Evolutionary conservation across 2,888 invertebrate genomes (phyloP), one percentile per base, ranked within the genome.

Genomic region (Exocentrus adspersus): DNA sequence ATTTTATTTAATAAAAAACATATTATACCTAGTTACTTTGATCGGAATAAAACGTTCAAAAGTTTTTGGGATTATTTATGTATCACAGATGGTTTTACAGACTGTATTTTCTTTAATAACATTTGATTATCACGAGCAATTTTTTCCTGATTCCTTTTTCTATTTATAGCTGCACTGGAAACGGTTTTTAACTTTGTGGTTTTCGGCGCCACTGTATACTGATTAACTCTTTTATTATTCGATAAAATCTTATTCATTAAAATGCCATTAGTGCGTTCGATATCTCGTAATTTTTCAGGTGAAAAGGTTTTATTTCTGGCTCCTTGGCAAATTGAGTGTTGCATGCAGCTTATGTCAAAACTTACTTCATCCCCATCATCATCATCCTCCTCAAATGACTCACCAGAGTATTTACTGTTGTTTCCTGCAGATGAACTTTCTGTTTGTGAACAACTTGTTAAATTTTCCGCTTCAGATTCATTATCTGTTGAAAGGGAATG

Each of bases 121-220:
- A 68, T 68, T 65, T 75, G 69, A 69, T 77, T 77, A 50, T 77
- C 77, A 64, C 69, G 64, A 43, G 67, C 70, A 19, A 77, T 75
- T 68, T 75, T 76, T 62, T 69, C 72, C 53, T 76, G 72, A 46
- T 65, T 58, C 20, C 67, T 72, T 65, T 69, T 73, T 41, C 75
- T 64, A 54, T 77, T 77, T 17, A 76, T 74, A n/a, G 72, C 74
- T 4, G 74, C 67, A 62, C 74, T 77, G 12, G 69, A 70, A 14
- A 65, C 43, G 61, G 62, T 66, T 16, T 67, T 65, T 14, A 67
- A 14, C 0, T 45, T 56, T 17, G 17, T 60, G 12, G 42, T 42
- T 60, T 59, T 67, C 6, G 68, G 53, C n/a, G 60, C 46, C 19
- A 60, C 56, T 20, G 68, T 72, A 51, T 75, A 72, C 43, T 73